phyloP scores from a whole-genome alignment of 64 coral and sea anemone genomes.

The Catalaphyllia jardinei region DNA sequence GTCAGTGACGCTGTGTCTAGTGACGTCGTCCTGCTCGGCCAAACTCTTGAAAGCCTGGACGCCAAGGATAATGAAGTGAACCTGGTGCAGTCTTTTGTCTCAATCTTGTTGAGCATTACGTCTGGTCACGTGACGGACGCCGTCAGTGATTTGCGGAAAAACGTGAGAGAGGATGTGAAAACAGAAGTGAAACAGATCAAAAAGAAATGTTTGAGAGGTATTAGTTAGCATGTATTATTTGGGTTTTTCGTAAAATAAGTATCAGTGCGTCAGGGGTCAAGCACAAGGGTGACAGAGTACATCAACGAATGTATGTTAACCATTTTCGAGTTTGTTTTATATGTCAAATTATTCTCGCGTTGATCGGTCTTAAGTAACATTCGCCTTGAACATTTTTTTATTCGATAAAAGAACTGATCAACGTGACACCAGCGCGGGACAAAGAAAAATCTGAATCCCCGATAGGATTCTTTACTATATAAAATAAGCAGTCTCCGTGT shows the following conservation, averaged over 20 bases:
- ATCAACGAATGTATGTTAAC: neutral
- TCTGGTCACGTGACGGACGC: conserved; percentile 37
- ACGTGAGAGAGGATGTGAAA: conserved; percentile 55
- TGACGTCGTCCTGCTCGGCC: conserved; percentile 64
- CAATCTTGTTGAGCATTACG: conserved; percentile 45
- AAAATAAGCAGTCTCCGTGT: too few relatives aligned
- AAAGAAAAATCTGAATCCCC: too few relatives aligned
- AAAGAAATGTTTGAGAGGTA: conserved; percentile 51
- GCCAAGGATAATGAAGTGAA: conserved; percentile 27
- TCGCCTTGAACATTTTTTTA: too few relatives aligned
- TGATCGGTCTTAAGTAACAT: too few relatives aligned
- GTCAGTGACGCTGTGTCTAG: conserved; percentile 18
- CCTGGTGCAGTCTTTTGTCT: conserved; percentile 63
- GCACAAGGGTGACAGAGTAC: too few relatives aligned
- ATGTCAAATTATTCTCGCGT: too few relatives aligned
- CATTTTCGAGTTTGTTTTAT: neutral
- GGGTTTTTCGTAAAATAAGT: too few relatives aligned
- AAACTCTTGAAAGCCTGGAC: conserved; percentile 32
- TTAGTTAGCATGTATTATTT: neutral
- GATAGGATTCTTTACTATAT: too few relatives aligned
- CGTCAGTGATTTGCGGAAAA: conserved; percentile 32
- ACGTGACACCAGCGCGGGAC: too few relatives aligned
- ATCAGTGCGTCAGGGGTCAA: too few relatives aligned
- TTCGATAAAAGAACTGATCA: too few relatives aligned
- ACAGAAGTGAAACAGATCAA: conserved; percentile 48